phyloP scores from a whole-genome alignment of 2,113 vertebrate genomes.

The Rhinogobius similis region DNA sequence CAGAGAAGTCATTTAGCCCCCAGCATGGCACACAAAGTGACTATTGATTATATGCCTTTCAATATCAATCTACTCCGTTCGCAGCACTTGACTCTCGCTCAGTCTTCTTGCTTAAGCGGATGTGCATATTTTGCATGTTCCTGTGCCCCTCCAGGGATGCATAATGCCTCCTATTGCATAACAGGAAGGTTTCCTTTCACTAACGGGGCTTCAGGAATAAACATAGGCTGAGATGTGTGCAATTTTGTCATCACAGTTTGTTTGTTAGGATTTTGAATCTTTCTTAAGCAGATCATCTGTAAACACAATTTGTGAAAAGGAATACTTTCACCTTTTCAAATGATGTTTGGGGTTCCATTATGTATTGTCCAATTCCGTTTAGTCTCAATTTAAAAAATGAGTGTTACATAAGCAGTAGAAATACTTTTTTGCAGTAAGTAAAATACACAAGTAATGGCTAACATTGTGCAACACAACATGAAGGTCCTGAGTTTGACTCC shows the following conservation, averaged over 20 bases:
- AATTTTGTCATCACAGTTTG: constrained; percentile 49
- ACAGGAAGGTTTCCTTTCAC: constrained; percentile 58
- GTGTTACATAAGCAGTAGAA: not conserved
- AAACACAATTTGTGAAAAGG: constrained; percentile 6
- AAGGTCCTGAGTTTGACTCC: too few relatives aligned
- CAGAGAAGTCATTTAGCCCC: constrained; percentile 27
- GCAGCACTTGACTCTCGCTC: constrained; percentile 37
- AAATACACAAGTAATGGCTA: not conserved
- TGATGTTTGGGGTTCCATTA: not conserved
- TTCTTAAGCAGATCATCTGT: constrained; percentile 29
- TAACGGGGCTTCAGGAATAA: constrained; percentile 54
- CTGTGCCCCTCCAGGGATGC: constrained; percentile 58
- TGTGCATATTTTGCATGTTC: constrained; percentile 68
- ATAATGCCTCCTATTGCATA: constrained; percentile 63
- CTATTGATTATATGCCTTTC: constrained; percentile 67
- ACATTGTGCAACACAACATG: not conserved
- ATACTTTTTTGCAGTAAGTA: not conserved
- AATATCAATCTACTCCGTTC: constrained; percentile 51
- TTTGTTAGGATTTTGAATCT: constrained; percentile 46
- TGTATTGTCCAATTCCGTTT: not conserved
- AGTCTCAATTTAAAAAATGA: not conserved
- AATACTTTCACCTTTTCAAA: constrained; percentile 7
- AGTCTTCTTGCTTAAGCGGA: constrained; percentile 64
- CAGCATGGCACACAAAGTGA: constrained; percentile 36
- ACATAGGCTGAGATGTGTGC: constrained; percentile 48